phyloP scores from a whole-genome alignment of 2,888 invertebrate species.

The Dynastes maya region DNA sequence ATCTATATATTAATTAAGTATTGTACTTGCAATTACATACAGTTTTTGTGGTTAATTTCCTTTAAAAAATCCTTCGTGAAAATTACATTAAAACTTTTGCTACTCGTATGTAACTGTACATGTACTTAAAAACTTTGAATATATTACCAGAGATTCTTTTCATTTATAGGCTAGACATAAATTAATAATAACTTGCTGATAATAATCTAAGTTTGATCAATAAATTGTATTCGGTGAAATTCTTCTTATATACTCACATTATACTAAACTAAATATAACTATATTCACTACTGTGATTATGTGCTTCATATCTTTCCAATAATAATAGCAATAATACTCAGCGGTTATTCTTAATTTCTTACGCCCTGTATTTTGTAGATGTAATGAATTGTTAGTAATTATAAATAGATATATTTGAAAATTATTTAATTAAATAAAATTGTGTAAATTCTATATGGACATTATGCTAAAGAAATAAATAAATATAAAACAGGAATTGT shows the following conservation, averaged over 20 bases:
- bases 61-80: too few relatives aligned
- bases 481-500: conserved; percentile 60
- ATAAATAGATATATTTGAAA: conserved; percentile 24
- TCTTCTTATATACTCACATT: too few relatives aligned
- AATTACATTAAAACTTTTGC: too few relatives aligned
- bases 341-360: conserved; percentile 22
- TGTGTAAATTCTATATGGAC: conserved; percentile 1
- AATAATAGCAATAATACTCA: not conserved
- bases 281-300: too few relatives aligned
- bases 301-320: too few relatives aligned
- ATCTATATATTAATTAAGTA: conserved; percentile 57
- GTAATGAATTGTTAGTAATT: not conserved
- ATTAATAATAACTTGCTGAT: not conserved
- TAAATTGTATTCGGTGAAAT: too few relatives aligned
- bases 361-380: conserved; percentile 50
- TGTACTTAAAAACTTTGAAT: too few relatives aligned
- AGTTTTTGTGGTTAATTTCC: not conserved
- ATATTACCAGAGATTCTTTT: not conserved
- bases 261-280: too few relatives aligned
- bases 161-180: not conserved
- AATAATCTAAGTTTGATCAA: not conserved
- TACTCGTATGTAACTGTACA: too few relatives aligned
- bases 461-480: not conserved
- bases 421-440: conserved; percentile 20
- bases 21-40: conserved; percentile 6